A percentile compares a stretch with the other conserved stretches of the same genome.
Conservation (phyloP, 2,113 vertebrate species). For the Perca schrenkii region DNA sequence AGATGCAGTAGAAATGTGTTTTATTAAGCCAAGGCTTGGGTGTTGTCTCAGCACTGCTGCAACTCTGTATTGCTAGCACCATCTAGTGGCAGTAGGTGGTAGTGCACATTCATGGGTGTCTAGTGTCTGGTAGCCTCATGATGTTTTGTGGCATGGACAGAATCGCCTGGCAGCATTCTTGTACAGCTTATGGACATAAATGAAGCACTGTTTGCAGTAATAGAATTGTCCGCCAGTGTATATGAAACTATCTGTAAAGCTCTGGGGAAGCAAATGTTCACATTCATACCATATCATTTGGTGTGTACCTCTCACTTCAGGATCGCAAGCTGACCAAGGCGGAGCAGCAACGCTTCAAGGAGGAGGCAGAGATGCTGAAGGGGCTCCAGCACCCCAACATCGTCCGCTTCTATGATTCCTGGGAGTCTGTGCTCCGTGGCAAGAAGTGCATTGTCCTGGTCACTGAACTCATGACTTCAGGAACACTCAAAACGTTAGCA, state of each 20-base stretch:
- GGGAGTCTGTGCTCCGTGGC: slow-evolving; percentile 92
- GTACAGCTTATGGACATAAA: background rate
- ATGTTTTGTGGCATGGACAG: background rate
- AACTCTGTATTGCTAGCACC: slow-evolving; percentile 59
- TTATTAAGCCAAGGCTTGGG: slow-evolving; percentile 67
- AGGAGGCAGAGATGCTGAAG: slow-evolving; percentile 96
- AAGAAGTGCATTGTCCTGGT: slow-evolving; percentile 97
- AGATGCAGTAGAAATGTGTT: slow-evolving; percentile 73
- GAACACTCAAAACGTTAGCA: slow-evolving; percentile 94
- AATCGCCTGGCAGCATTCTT: background rate
- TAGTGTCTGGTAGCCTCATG: background rate
- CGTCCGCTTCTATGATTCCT: slow-evolving; percentile 96
- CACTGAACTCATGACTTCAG: slow-evolving; percentile 96
- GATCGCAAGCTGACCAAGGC: slow-evolving; percentile 94
- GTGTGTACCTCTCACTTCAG: slow-evolving; percentile 72
- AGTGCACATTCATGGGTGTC: slow-evolving; percentile 1
- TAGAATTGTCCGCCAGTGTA: background rate
- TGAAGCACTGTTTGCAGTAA: background rate
- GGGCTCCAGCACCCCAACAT: slow-evolving; percentile 96
- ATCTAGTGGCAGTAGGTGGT: slow-evolving; percentile 76
- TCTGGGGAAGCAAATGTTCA: background rate
- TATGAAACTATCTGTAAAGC: background rate
- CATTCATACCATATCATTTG: background rate
- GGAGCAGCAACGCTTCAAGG: slow-evolving; percentile 94
- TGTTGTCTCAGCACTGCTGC: slow-evolving; percentile 73